Base-by-base conservation (phyloP, 2,113 vertebrate species). In the Rhinopomastus cyanomelas region DNA sequence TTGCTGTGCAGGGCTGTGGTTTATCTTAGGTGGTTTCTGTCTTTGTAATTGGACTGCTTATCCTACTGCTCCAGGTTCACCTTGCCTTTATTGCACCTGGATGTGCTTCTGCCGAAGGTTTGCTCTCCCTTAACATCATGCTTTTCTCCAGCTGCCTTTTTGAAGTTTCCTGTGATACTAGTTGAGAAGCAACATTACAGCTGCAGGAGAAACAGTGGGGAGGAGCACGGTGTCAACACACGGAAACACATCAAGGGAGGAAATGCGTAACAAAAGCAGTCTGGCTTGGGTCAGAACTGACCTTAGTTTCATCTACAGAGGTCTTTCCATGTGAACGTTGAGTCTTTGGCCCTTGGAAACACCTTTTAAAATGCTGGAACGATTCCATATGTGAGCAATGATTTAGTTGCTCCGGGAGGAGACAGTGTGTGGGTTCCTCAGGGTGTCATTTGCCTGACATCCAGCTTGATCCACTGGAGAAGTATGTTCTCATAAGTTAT, bases 321-420 rank as follows among this genome's bases (percentile, higher is more conserved):
- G 34, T 53, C 20, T 76, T 72, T 39, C 39, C 23, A 56, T 76
- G 37, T 2, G 6, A 85, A 42, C 25, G 5, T 1, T 4, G 57
- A 57, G 6, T 23, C 20, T 62, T 71, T 64, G 16, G 25, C 52
- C 49, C 29, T 53, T 80, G 57, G 27, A 67, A 78, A 42, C 8
- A 11, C 49, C 71, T 81, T 84, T 66, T n/a, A 61, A 87, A 88
- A 65, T 1, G 7, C 81, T 93, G 89, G 75, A 89, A 46, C 69
- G 79, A n/a, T 48, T 89, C 68, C 72, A 77, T 66, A 59, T 2
- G 8, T 87, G 88, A 95, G 67, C 82, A 89, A 62, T 85, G 79
- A 67, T 86, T 72, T 72, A 68, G 91, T 68, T 93, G 66, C 59
- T 87, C 11, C 39, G 87, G 89, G 95, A 93, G 87, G 84, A 92